Base-by-base conservation (phyloP, 2,113 vertebrate genomes). In the Cheilinus undulatus region DNA sequence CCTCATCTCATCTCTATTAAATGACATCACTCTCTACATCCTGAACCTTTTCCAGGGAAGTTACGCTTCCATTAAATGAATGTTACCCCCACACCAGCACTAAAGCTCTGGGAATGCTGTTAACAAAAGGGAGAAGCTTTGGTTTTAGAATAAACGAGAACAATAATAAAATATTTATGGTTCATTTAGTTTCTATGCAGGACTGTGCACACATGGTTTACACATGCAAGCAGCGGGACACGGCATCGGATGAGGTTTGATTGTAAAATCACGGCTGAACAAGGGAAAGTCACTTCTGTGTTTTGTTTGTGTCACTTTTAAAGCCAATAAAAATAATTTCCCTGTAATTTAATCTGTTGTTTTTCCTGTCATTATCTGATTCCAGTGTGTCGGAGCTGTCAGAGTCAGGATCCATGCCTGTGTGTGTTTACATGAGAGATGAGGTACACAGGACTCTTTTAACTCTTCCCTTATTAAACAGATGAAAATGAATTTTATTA, bases 381-480 rank as follows among this genome's bases (percentile, higher is more conserved):
- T 52, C 7, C 79, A 93, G 92, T 19, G 54, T 56, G 59, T 76
- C 80, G 2, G 78, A 79, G 58, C 68, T 86, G 70, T 61, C 82
- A 0, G 68, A 80, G 24, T 66, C 89, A n/a, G 91, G 84, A 74
- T 67, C 81, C 56, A 92, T 77, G 49, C 92, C 93, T 2, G 90
- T 92, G 50, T 94, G 93, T 84, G 92, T 94, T 66, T 94, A 93
- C 90, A 94, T 94, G 93, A 91, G 92, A 82, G 89, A 94, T 28
- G 92, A 94, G 91, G 93, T 93, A 86, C 26, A 73, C 19, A 53
- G 3, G 20, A 17, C 48, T 71, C 54, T 40, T 67, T 67, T 42
- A 54, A 63, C 45, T 49, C 17, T 34, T 60, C 49, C 51, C 26
- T 78, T 68, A 27, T 22, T 57, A 2, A 42, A 27, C 28, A 75